Percentiles rank a stretch among this genome's conserved stretches.
Evolutionary conservation across 2,797 vertebrate species (phyloP).

Genomic region (Muscicapa comitata): DNA sequence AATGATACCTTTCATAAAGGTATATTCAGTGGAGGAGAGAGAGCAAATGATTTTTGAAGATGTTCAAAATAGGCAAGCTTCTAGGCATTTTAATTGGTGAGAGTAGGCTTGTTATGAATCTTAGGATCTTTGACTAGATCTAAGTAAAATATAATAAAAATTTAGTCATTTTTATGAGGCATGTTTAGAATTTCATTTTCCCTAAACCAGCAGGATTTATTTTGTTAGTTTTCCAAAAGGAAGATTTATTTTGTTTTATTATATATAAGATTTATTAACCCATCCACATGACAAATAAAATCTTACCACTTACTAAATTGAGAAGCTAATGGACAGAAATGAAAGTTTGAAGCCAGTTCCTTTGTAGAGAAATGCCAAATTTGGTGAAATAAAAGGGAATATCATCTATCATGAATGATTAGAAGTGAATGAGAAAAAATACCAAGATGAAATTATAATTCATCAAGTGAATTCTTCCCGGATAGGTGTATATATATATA

Average conservation of each 20-base stretch:
- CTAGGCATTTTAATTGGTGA: not conserved
- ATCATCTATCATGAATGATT: not conserved
- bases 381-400: not conserved
- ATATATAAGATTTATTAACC: too few relatives aligned
- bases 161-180: not conserved
- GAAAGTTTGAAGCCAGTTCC: not conserved
- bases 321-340: not conserved
- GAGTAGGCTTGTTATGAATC: not conserved
- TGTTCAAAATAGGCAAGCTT: not conserved
- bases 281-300: not conserved
- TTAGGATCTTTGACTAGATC: not conserved
- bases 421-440: not conserved
- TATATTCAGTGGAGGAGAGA: not conserved
- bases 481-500: not conserved
- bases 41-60: not conserved
- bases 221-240: not conserved
- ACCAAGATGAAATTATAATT: not conserved
- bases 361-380: not conserved
- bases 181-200: not conserved
- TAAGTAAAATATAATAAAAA: not conserved
- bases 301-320: not conserved
- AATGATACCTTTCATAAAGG: not conserved
- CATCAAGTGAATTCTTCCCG: not conserved
- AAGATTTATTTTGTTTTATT: too few relatives aligned
- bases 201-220: not conserved